Evolutionary conservation across 2,888 invertebrate species (phyloP).

Genomic region (Neria commutata): DNA sequence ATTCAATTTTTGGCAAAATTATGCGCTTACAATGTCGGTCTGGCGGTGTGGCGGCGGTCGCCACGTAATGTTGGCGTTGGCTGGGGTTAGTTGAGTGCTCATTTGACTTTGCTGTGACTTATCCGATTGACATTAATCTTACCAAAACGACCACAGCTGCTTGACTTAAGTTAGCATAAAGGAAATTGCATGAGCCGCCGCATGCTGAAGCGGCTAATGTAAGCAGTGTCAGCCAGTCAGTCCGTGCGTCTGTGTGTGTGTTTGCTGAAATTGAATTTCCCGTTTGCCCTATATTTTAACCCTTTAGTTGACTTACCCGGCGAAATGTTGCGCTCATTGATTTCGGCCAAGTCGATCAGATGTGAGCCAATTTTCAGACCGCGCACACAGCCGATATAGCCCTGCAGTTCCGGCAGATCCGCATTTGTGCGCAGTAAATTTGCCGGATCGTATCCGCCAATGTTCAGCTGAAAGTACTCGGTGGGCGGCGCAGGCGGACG

Average conservation of each 20-base stretch:
- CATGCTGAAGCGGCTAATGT: not conserved
- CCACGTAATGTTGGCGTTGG: not conserved
- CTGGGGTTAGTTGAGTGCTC: too few species aligned
- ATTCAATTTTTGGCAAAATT: constrained; percentile 3
- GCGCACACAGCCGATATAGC: constrained; percentile 85
- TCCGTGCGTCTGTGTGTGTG: not conserved
- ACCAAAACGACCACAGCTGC: constrained; percentile 12
- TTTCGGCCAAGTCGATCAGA: constrained; percentile 77
- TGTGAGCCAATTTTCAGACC: constrained; percentile 85
- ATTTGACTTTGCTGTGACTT: constrained; percentile 23
- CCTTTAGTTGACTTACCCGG: constrained; percentile 65
- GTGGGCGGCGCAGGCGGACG: constrained; percentile 88
- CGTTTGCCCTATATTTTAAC: not conserved
- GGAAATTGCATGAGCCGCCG: constrained; percentile 47
- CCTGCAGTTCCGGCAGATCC: constrained; percentile 66
- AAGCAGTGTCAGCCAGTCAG: not conserved
- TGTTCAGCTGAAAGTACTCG: constrained; percentile 86
- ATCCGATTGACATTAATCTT: constrained; percentile 53
- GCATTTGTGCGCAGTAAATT: constrained; percentile 69
- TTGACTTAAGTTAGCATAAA: constrained; percentile 20
- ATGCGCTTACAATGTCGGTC: not conserved
- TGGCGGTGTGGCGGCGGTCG: not conserved
- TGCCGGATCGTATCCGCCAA: constrained; percentile 83
- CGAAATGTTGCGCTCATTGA: constrained; percentile 72
- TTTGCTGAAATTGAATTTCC: not conserved